Evolutionary conservation across 2,888 invertebrate species (phyloP), one percentile per base, ranked within the genome.

Genomic region (Heliconius erato): DNA sequence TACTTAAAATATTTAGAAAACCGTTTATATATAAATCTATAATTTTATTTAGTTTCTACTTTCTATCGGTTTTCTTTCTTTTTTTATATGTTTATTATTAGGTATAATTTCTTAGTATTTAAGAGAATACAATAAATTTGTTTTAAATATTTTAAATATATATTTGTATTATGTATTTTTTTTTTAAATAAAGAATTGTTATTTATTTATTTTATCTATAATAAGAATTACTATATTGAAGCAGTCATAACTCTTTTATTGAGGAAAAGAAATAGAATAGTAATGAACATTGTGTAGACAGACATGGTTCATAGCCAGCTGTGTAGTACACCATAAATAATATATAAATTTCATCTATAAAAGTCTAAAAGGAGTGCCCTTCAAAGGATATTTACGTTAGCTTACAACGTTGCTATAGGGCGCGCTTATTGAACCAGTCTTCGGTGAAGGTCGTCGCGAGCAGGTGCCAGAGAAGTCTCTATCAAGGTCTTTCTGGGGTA

Each of bases 361-460:
- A 88, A 81, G 69, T 69, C 87, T 88, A 86, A 85, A 89, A 89
- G 90, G 90, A 90, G 87, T 87, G 92, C 87, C 94, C 93, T 94
- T 94, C 92, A 89, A 90, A 91, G 90, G 89, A 92, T 91, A 91
- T 90, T 89, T 86, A 86, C 88, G 69, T 79, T 79, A 82, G 87
- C 86, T 86, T 89, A 90, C 89, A 88, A 90, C 89, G 72, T 49
- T 19, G 72, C 44, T 88, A 86, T 87, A 86, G 88, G 89, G 89
- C 87, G 88, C 87, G 85, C 87, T 86, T 93, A 94, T 93, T 91
- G 93, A 94, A 93, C 93, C 92, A 91, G 85, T 87, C 87, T 84
- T 88, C 44, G 80, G 23, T 74, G 79, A 85, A 85, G 84, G 85
- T 81, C 85, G 82, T 63, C 71, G 71, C 77, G 84, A 74, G 82